phyloP scores from a whole-genome alignment of 2,888 invertebrate genomes.

The Gortyna flavago region DNA sequence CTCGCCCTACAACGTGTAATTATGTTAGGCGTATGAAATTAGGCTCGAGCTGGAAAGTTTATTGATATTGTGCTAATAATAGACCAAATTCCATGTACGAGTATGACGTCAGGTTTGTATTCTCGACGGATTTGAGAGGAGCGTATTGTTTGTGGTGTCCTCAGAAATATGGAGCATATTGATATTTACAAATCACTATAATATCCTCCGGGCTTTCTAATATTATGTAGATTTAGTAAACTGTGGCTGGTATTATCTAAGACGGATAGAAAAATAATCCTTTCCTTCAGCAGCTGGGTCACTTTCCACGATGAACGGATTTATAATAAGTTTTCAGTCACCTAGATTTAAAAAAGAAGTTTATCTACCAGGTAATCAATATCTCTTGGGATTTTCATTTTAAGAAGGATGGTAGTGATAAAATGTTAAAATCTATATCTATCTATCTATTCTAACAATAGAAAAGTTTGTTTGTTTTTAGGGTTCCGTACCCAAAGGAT shows the following conservation, averaged over 20 bases:
- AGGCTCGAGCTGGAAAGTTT: constrained; percentile 39
- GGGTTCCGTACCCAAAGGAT: too few species aligned
- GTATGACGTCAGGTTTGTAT: constrained; percentile 32
- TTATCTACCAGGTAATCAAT: background rate
- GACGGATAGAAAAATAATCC: constrained; percentile 19
- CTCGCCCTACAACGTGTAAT: constrained; percentile 54
- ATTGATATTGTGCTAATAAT: constrained; percentile 46
- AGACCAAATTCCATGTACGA: constrained; percentile 36
- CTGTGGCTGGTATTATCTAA: constrained; percentile 3
- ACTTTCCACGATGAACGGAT: background rate
- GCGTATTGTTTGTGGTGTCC: constrained; percentile 20
- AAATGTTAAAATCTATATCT: too few species aligned
- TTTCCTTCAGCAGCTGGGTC: background rate
- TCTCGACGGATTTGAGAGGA: constrained; percentile 26
- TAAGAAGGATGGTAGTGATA: background rate
- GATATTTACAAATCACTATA: constrained; percentile 10
- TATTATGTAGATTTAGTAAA: constrained; percentile 11
- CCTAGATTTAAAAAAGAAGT: background rate
- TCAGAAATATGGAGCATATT: constrained; percentile 4
- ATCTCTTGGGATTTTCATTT: background rate
- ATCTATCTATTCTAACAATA: too few species aligned
- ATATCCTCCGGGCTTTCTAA: background rate
- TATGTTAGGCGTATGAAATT: constrained; percentile 39
- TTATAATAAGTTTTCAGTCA: constrained; percentile 2
- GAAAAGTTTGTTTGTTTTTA: too few species aligned